A percentile compares a stretch with the other conserved stretches of the same genome.
Conservation (phyloP, 2,888 invertebrate genomes). For the Mamestra brassicae region DNA sequence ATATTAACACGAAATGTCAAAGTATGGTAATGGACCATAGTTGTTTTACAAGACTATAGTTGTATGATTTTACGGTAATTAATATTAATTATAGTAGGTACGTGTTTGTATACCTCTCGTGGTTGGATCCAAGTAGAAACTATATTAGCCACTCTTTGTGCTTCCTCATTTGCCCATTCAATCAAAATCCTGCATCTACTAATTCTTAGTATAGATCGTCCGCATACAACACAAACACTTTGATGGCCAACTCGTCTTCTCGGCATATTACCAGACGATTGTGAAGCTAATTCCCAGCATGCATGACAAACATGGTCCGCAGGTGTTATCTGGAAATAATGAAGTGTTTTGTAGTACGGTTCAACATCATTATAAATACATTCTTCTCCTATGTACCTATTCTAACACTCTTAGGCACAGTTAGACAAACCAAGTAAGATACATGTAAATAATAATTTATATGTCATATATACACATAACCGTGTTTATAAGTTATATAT, state of each 20-base stretch:
- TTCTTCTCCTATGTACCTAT: too few relatives aligned
- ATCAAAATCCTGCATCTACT: not conserved
- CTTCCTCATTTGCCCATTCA: conserved; percentile 28
- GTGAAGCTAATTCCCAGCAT: conserved; percentile 25
- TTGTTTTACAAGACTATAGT: too few relatives aligned
- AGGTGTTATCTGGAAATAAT: conserved; percentile 7
- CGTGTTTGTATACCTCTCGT: conserved; percentile 25
- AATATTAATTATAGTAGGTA: not conserved
- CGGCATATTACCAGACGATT: not conserved
- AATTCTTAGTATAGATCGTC: too few relatives aligned
- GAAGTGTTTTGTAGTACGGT: not conserved
- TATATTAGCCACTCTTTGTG: conserved; percentile 29
- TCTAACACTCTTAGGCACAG: too few relatives aligned
- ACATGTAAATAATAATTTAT: too few relatives aligned
- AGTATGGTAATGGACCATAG: too few relatives aligned
- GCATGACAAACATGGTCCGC: conserved; percentile 32
- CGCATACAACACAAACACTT: not conserved
- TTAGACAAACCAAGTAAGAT: too few relatives aligned
- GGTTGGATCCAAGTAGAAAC: conserved; percentile 38
- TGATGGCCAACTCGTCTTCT: conserved; percentile 16
- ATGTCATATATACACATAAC: too few relatives aligned
- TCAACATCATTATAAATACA: too few relatives aligned
- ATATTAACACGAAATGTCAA: too few relatives aligned
- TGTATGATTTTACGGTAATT: not conserved
- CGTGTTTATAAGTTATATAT: too few relatives aligned